Evolutionary conservation across 2,888 invertebrate genomes (phyloP).

Genomic region (Zootermopsis nevadensis): DNA sequence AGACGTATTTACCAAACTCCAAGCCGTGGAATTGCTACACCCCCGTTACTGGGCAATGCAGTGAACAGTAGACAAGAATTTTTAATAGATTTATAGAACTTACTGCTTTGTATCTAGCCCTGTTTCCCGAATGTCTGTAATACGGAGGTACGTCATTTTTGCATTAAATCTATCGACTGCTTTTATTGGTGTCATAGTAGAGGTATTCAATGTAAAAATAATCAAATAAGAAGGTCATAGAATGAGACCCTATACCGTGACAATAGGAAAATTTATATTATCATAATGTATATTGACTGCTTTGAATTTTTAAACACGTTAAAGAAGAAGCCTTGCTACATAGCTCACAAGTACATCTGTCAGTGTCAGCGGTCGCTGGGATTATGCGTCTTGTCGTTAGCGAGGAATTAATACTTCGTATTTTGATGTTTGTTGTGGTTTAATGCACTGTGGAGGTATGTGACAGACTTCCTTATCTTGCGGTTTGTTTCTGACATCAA

Average conservation of each 20-base stretch:
- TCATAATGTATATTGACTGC: background rate
- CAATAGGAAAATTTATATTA: background rate
- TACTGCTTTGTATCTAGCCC: too few species aligned
- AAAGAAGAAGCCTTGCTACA: background rate
- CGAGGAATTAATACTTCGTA: background rate
- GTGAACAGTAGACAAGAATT: too few species aligned
- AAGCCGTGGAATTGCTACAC: too few species aligned
- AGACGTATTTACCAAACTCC: too few species aligned
- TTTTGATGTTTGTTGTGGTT: background rate
- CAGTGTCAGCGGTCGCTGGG: background rate
- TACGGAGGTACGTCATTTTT: too few species aligned
- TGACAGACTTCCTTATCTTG: too few species aligned
- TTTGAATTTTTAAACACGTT: slow-evolving; percentile 10
- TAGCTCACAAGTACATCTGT: background rate
- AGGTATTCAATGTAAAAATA: slow-evolving; percentile 8
- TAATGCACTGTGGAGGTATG: too few species aligned
- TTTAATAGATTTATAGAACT: too few species aligned
- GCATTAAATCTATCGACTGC: background rate
- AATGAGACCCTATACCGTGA: background rate
- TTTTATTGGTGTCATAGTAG: background rate
- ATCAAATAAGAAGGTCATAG: slow-evolving; percentile 1
- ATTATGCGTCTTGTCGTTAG: background rate
- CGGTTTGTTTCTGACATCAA: too few species aligned
- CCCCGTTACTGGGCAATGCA: too few species aligned
- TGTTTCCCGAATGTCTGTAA: too few species aligned